Base-by-base conservation (phyloP, 1,140 invertebrate species). In the Battus philenor region DNA sequence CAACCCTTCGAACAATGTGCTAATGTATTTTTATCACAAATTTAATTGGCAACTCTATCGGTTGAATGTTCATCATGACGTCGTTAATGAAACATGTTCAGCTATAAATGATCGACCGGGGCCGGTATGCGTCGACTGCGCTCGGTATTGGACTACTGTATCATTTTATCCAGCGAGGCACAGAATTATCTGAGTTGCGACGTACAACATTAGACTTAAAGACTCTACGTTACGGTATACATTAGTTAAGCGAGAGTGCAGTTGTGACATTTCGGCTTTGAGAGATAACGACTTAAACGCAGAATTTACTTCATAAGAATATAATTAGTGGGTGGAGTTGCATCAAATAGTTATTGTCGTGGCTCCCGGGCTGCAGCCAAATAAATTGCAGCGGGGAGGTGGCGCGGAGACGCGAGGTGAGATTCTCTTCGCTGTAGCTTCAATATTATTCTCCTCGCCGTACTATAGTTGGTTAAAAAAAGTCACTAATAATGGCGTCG, bases 251-350 rank as follows among this genome's bases (percentile, higher is more conserved):
- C 10, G 4, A 4, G 17, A 27, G 2, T 30, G 0, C 1, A 17
- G 9, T 45, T 64, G 47, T 2, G 50, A 33, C 45, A 6, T 56
- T 62, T 45, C 9, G 2, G 8, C 11, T 16, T 5, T 17, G 30
- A 8, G 38, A 13, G 1, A 22, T 17, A n/a, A 10, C 16, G 53
- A 58, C 63, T 73, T 73, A 73, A 74, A 69, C 61, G 66, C 61
- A 59, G 52, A 72, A 67, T 75, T 79, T 73, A 77, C 76, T 75
- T 75, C 69, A 73, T 79, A 79, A 76, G 73, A 75, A 68, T 73
- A 77, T 79, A 79, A 79, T 79, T 70, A 76, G 75, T 79, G 72
- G 75, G 75, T 57, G 75, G 72, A 68, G 75, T 73, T 64, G 68
- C 59, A 72, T 74, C 62, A 62, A 68, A 64, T 65, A 66, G 72